Evolutionary conservation across 1,140 invertebrate genomes (phyloP).

Genomic region (Oedothorax gibbosus): DNA sequence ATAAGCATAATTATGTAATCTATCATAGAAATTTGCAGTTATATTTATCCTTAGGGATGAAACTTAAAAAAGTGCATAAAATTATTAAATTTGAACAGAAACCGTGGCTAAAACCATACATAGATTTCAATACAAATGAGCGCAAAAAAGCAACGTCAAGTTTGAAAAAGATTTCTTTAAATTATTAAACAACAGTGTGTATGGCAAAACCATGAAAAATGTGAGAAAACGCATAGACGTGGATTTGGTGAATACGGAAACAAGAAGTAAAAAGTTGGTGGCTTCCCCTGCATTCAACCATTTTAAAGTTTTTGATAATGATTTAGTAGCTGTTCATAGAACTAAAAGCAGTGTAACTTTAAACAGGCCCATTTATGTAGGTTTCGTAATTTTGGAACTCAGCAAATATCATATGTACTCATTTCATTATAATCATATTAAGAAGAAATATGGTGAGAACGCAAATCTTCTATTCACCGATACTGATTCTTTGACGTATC

Average conservation of each 20-base stretch:
- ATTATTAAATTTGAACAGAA: slow-evolving; percentile 47
- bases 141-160: slow-evolving; percentile 64
- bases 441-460: too few relatives aligned
- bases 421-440: too few relatives aligned
- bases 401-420: background rate
- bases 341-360: background rate
- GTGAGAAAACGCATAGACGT: slow-evolving; percentile 67
- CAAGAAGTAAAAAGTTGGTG: slow-evolving; percentile 65
- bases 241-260: slow-evolving; percentile 65
- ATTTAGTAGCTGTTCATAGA: background rate
- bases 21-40: too few relatives aligned
- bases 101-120: too few relatives aligned
- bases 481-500: background rate
- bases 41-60: too few relatives aligned
- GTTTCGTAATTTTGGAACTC: too few relatives aligned
- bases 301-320: background rate
- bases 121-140: too few relatives aligned
- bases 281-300: slow-evolving; percentile 63
- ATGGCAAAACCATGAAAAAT: slow-evolving; percentile 71
- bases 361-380: too few relatives aligned
- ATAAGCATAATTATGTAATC: too few relatives aligned
- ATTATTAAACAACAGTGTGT: slow-evolving; percentile 66
- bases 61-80: background rate
- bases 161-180: slow-evolving; percentile 62
- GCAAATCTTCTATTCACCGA: too few relatives aligned